Percentiles rank a stretch among this genome's conserved stretches.
Evolutionary conservation across 2,888 invertebrate species (phyloP).

Genomic region (Lithosia quadra): DNA sequence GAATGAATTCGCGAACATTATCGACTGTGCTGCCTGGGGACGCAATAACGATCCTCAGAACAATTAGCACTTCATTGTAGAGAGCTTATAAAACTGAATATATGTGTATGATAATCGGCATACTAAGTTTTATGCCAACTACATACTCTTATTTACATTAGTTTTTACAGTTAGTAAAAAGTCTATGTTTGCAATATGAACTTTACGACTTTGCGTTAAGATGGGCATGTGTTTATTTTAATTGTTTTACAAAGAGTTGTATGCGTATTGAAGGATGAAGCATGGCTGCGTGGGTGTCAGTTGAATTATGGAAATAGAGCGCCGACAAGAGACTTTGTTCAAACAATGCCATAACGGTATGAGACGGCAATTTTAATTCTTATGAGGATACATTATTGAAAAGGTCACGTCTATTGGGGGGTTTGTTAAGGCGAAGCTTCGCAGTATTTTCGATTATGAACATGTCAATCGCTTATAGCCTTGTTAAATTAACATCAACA

Average conservation of each 20-base stretch:
- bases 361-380: conserved; percentile 71
- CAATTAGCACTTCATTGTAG: conserved; percentile 8
- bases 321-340: conserved; percentile 63
- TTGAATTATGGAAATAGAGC: conserved; percentile 83
- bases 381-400: conserved; percentile 62
- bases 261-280: conserved; percentile 69
- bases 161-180: conserved; percentile 47
- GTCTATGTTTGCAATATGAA: conserved; percentile 57
- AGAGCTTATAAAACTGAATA: conserved; percentile 30
- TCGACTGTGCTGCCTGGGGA: conserved; percentile 2
- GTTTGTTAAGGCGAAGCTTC: conserved; percentile 40
- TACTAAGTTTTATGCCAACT: conserved; percentile 60
- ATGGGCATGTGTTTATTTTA: conserved; percentile 44
- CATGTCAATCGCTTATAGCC: background rate
- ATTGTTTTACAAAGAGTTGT: conserved; percentile 48
- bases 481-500: background rate
- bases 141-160: conserved; percentile 51
- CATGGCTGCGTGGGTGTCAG: conserved; percentile 65
- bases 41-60: conserved; percentile 28
- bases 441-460: background rate
- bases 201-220: conserved; percentile 63
- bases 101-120: conserved; percentile 50
- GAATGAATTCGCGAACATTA: background rate
- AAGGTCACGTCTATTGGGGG: conserved; percentile 56
- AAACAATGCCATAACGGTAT: conserved; percentile 82